Evolutionary conservation across 2,113 vertebrate genomes (phyloP).

Genomic region (Pterocles gutturalis): DNA sequence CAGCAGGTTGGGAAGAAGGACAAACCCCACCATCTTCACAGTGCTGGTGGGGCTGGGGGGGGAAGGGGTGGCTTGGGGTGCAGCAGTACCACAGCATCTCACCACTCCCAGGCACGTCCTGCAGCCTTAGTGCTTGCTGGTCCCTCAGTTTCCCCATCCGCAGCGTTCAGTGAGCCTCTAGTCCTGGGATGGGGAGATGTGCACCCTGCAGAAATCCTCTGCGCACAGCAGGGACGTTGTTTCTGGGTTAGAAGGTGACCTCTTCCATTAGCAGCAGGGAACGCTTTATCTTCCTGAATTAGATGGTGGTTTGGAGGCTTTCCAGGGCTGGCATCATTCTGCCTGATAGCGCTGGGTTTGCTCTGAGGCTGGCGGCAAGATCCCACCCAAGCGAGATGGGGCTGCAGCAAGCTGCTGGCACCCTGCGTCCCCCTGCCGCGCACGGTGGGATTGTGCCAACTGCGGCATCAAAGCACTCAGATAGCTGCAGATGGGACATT

Average conservation of each 20-base stretch:
- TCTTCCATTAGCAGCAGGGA: slow-evolving; percentile 25
- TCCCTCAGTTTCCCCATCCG: neutral
- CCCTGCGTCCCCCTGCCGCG: rapidly evolving
- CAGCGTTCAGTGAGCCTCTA: rapidly evolving
- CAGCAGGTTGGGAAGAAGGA: neutral
- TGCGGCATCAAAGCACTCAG: rapidly evolving
- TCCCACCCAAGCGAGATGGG: rapidly evolving
- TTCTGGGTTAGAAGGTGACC: slow-evolving; percentile 70
- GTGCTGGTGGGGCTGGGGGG: neutral
- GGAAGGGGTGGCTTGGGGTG: neutral
- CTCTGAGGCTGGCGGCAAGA: rapidly evolving
- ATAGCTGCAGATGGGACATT: rapidly evolving
- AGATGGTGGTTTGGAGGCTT: slow-evolving; percentile 46
- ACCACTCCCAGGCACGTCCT: neutral
- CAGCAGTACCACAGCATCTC: rapidly evolving
- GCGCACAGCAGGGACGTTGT: rapidly evolving
- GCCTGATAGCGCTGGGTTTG: neutral
- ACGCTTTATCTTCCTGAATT: neutral
- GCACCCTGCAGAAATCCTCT: neutral
- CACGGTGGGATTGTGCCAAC: neutral
- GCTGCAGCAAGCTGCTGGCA: neutral
- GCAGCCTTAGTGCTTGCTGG: neutral
- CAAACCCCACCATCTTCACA: neutral
- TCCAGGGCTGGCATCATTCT: slow-evolving; percentile 19
- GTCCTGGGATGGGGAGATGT: neutral